Evolutionary conservation across 2,888 invertebrate species (phyloP).

Genomic region (Anagyrus pseudococci): DNA sequence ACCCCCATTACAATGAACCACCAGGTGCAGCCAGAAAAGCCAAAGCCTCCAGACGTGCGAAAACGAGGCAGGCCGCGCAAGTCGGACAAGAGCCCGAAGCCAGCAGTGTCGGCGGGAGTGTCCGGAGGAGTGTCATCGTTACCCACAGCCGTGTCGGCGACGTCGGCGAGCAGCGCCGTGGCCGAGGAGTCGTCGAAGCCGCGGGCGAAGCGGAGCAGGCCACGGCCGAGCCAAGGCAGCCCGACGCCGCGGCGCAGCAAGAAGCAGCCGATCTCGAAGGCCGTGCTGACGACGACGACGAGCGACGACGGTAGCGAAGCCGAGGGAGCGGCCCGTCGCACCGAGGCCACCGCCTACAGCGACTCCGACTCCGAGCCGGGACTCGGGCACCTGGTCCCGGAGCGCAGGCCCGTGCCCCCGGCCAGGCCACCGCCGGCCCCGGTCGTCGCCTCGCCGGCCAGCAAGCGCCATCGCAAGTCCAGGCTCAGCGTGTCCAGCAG

Average conservation of each 20-base stretch:
- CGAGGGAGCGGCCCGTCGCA: conserved; percentile 41
- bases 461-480: conserved; percentile 9
- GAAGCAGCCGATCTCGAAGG: conserved; percentile 61
- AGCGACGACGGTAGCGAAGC: conserved; percentile 58
- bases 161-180: conserved; percentile 27
- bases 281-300: conserved; percentile 53
- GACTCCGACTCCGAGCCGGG: conserved; percentile 55
- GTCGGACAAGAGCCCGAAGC: conserved; percentile 57
- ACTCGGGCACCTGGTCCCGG: neutral
- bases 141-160: no score
- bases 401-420: conserved; percentile 9
- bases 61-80: conserved; percentile 67
- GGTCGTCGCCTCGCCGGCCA: conserved; percentile 32
- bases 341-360: conserved; percentile 44
- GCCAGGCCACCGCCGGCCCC: conserved; percentile 27
- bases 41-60: conserved; percentile 58
- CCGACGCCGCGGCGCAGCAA: conserved; percentile 42
- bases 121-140: no score
- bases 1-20: neutral
- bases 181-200: conserved; percentile 13
- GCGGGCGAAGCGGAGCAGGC: conserved; percentile 25
- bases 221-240: conserved; percentile 24
- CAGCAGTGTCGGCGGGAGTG: conserved; percentile 47
- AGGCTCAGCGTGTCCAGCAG: conserved; percentile 49
- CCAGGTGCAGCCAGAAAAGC: conserved; percentile 49